phyloP scores from a whole-genome alignment of 2,113 vertebrate species.

The Colossoma macropomum region DNA sequence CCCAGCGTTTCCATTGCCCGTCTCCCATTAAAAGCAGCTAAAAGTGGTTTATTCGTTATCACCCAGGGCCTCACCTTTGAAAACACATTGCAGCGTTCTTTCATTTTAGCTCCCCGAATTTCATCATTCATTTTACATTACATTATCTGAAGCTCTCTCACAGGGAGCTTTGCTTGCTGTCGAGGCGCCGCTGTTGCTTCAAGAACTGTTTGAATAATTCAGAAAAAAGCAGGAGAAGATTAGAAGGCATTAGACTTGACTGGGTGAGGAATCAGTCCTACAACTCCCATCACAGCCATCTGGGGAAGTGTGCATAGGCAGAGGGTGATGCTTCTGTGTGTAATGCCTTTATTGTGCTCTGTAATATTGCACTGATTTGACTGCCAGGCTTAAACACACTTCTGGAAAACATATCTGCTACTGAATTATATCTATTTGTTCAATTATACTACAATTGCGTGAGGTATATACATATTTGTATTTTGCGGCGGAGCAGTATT shows the following conservation, averaged over 20 bases:
- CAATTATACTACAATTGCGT: background rate
- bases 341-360: conserved; percentile 26
- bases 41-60: conserved; percentile 72
- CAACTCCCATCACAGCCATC: conserved; percentile 42
- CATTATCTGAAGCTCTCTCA: conserved; percentile 72
- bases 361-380: conserved; percentile 33
- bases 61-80: conserved; percentile 80
- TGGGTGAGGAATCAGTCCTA: conserved; percentile 47
- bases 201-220: conserved; percentile 74
- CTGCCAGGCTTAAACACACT: conserved; percentile 18
- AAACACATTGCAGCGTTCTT: conserved; percentile 72
- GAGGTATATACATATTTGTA: background rate
- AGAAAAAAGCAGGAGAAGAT: conserved; percentile 61
- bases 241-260: conserved; percentile 58
- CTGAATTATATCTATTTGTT: background rate
- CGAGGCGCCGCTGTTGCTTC: conserved; percentile 67
- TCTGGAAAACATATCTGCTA: background rate
- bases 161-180: conserved; percentile 62
- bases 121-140: conserved; percentile 81
- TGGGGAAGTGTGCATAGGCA: conserved; percentile 11
- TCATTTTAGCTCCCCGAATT: conserved; percentile 79
- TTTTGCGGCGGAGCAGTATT: background rate
- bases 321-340: conserved; percentile 25
- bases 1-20: conserved; percentile 68
- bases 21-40: conserved; percentile 71